Conservation (phyloP, 2,797 vertebrate genomes). For the Onychomys leucogaster region DNA sequence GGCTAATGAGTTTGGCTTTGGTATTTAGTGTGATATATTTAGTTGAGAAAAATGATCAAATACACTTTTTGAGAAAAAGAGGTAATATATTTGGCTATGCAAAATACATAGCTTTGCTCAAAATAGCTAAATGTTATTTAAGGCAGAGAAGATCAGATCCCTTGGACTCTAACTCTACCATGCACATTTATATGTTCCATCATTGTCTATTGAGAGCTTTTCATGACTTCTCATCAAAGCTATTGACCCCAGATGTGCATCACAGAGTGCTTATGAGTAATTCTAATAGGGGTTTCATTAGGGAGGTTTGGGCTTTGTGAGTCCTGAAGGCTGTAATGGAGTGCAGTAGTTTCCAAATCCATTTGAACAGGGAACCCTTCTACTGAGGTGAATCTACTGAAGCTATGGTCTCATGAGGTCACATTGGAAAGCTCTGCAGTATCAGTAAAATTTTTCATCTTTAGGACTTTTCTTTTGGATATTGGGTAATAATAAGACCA, state of each 20-base stretch:
- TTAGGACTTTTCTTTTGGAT: not conserved
- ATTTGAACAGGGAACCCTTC: not conserved
- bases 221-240: not conserved
- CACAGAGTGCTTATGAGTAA: not conserved
- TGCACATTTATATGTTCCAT: constrained; percentile 3
- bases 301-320: constrained; percentile 1
- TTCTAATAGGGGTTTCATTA: constrained; percentile 24
- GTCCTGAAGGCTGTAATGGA: not conserved
- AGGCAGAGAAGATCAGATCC: not conserved
- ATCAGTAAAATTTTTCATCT: constrained; percentile 9
- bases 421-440: not conserved
- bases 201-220: not conserved
- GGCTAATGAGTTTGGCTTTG: constrained; percentile 30
- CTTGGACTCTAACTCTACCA: not conserved
- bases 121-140: constrained; percentile 27
- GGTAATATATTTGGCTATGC: not conserved
- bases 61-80: constrained; percentile 48
- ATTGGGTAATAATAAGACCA: not conserved
- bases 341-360: not conserved
- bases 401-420: not conserved
- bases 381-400: not conserved
- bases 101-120: constrained; percentile 51
- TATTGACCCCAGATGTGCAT: not conserved
- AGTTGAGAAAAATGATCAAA: constrained; percentile 32
- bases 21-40: not conserved